Percentiles rank a stretch among this genome's conserved stretches.
These are phyloP conservation scores for Camponotus vicinus DNA, from an alignment of 1,140 invertebrate species.

Conservation along the genomic window DNA sequence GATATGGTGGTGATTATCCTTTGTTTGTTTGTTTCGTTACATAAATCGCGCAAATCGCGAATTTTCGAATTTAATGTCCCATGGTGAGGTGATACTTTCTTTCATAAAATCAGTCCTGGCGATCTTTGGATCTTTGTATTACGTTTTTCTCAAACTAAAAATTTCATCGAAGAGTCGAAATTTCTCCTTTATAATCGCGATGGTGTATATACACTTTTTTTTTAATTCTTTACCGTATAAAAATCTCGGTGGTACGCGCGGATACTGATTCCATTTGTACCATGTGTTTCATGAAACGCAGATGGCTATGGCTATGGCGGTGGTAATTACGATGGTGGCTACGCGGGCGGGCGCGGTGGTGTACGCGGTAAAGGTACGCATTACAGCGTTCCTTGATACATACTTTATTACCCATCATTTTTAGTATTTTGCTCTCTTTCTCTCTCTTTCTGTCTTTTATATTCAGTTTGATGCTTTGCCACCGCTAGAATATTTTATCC, in stretches of 20 bases:
- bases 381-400: constrained; percentile 82
- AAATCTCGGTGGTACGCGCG: constrained; percentile 63
- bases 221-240: constrained; percentile 49
- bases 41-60: neutral
- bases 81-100: constrained; percentile 24
- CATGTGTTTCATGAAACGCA: constrained; percentile 86
- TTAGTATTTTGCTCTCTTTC: constrained; percentile 55
- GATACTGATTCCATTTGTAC: constrained; percentile 80
- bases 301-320: constrained; percentile 92
- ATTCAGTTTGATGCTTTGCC: constrained; percentile 59
- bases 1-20: constrained; percentile 92
- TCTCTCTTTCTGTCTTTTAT: constrained; percentile 29
- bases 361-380: constrained; percentile 92
- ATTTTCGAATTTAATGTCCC: constrained; percentile 7
- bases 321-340: constrained; percentile 92
- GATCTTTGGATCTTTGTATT: constrained; percentile 28
- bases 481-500: constrained; percentile 34
- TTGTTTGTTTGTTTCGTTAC: constrained; percentile 75
- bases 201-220: constrained; percentile 17
- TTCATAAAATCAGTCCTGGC: constrained; percentile 13
- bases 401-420: constrained; percentile 73
- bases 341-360: constrained; percentile 91
- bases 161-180: neutral
- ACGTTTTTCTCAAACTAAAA: neutral
- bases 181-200: neutral